These are phyloP conservation scores for Meta bourneti DNA, from an alignment of 2,888 invertebrate species.

Conservation along the genomic window DNA sequence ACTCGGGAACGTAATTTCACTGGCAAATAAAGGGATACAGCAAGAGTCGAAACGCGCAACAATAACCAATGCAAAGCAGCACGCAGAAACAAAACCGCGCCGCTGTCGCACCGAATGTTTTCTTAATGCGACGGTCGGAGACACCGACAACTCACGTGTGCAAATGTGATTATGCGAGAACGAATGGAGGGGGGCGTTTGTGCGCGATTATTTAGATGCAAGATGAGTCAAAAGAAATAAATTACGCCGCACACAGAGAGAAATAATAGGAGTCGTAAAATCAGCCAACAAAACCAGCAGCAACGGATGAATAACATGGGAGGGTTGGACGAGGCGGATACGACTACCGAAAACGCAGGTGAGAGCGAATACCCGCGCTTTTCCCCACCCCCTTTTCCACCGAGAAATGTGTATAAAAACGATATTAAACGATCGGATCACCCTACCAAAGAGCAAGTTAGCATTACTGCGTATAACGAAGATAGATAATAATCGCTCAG, in stretches of 20 bases:
- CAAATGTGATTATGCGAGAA: slow-evolving; percentile 50
- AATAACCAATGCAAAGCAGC: neutral
- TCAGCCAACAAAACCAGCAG: slow-evolving; percentile 54
- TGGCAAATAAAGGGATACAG: no score
- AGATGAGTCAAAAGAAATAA: slow-evolving; percentile 68
- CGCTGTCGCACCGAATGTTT: slow-evolving; percentile 28
- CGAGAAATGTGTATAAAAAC: slow-evolving; percentile 44
- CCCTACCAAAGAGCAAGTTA: slow-evolving; percentile 26
- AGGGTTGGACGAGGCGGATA: slow-evolving; percentile 52
- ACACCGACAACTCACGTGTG: slow-evolving; percentile 39
- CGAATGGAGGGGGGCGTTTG: slow-evolving; percentile 31
- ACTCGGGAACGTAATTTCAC: no score
- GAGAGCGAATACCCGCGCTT: slow-evolving; percentile 32
- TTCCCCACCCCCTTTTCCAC: slow-evolving; percentile 50
- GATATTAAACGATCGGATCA: slow-evolving; percentile 49
- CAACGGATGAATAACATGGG: slow-evolving; percentile 39
- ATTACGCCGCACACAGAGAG: slow-evolving; percentile 27
- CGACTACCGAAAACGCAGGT: slow-evolving; percentile 27
- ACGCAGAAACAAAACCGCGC: neutral
- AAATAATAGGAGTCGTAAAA: slow-evolving; percentile 65
- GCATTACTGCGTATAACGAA: slow-evolving; percentile 29
- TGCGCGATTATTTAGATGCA: slow-evolving; percentile 69
- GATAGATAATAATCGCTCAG: slow-evolving; percentile 19
- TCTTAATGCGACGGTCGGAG: slow-evolving; percentile 1
- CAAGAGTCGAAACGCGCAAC: neutral